phyloP scores from a whole-genome alignment of 2,888 invertebrate genomes.

The Cephus pygmeus region DNA sequence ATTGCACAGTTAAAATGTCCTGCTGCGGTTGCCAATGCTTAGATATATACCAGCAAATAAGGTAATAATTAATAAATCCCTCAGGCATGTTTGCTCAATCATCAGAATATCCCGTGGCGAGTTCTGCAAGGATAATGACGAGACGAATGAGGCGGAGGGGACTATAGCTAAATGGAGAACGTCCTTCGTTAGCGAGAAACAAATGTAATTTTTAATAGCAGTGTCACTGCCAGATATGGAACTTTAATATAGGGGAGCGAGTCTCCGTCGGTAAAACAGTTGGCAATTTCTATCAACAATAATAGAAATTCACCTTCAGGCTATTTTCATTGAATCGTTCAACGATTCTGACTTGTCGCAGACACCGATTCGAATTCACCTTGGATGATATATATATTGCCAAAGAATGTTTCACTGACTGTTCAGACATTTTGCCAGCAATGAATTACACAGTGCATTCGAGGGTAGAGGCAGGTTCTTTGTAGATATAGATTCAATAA shows the following conservation, averaged over 20 bases:
- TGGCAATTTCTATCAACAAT: neutral
- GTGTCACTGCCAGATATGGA: neutral
- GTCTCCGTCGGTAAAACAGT: neutral
- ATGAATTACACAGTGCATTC: neutral
- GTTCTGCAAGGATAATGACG: neutral
- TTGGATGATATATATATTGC: neutral
- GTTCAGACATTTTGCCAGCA: neutral
- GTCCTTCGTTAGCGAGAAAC: neutral
- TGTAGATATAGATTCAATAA: neutral
- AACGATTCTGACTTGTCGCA: neutral
- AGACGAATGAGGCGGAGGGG: neutral
- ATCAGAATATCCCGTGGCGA: neutral
- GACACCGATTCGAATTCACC: neutral
- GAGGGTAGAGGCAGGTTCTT: neutral
- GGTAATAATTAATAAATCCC: neutral
- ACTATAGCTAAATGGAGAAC: neutral
- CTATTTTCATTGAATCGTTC: neutral
- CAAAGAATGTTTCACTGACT: neutral
- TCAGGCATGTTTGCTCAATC: neutral
- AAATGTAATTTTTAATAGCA: neutral
- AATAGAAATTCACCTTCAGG: neutral
- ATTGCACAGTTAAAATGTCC: neutral
- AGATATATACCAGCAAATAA: neutral
- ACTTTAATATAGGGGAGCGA: neutral
- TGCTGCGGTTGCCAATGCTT: neutral